Evolutionary conservation across 2,797 vertebrate species (phyloP).

Genomic region (Oophaga sylvatica): DNA sequence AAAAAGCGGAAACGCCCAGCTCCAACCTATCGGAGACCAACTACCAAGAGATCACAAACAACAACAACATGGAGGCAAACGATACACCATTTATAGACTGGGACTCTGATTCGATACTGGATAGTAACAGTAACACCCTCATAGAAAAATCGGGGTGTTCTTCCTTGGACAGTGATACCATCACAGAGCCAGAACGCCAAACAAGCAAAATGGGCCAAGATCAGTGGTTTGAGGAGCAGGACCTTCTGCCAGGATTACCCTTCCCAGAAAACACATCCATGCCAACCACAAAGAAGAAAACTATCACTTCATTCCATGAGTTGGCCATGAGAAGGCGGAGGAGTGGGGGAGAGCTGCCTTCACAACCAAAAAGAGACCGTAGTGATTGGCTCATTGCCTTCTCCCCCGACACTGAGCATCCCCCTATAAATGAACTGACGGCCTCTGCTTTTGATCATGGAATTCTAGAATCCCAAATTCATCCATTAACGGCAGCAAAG

Average conservation of each 20-base stretch:
- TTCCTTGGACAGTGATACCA: neutral
- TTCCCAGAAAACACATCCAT: neutral
- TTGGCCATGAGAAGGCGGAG: slow-evolving; percentile 82
- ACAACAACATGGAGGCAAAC: slow-evolving; percentile 66
- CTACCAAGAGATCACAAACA: slow-evolving; percentile 39
- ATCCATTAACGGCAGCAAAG: slow-evolving; percentile 56
- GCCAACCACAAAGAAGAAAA: slow-evolving; percentile 56
- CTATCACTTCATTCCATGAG: slow-evolving; percentile 89
- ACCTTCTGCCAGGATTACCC: slow-evolving; percentile 10
- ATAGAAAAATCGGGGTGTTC: neutral
- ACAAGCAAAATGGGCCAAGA: slow-evolving; percentile 56
- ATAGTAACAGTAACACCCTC: slow-evolving; percentile 77
- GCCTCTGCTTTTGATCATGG: neutral
- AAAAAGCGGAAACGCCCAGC: neutral
- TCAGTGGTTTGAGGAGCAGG: neutral
- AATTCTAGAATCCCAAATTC: neutral
- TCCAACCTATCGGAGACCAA: neutral
- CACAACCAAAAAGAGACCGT: slow-evolving; percentile 76
- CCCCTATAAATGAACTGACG: slow-evolving; percentile 67
- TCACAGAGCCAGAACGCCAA: too few relatives aligned
- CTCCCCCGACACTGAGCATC: slow-evolving; percentile 85
- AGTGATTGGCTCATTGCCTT: slow-evolving; percentile 96
- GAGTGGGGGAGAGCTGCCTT: slow-evolving; percentile 62
- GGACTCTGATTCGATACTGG: slow-evolving; percentile 68
- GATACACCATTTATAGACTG: slow-evolving; percentile 66